Percentiles rank a stretch among this genome's conserved stretches.
These are phyloP conservation scores for Heterodera schachtii DNA, from an alignment of 1,140 invertebrate genomes.

Conservation along the genomic window DNA sequence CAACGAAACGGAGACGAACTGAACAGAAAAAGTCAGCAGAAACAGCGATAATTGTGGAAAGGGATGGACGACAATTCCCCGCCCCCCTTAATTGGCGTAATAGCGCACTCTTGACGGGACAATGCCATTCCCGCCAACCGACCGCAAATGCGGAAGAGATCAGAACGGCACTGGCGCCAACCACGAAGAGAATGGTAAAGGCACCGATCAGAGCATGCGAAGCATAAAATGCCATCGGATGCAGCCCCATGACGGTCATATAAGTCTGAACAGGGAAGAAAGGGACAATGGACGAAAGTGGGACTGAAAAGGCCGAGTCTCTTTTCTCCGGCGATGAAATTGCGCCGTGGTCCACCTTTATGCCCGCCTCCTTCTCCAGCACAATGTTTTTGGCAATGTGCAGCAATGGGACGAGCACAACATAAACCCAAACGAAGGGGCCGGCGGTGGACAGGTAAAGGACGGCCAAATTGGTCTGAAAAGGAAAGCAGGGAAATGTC, in stretches of 20 bases:
- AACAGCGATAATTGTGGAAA: too few species aligned
- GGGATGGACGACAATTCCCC: too few species aligned
- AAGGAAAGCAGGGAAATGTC: neutral
- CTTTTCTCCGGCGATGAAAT: constrained; percentile 8
- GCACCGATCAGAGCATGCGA: constrained; percentile 50
- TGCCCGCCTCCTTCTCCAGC: constrained; percentile 54
- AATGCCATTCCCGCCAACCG: too few species aligned
- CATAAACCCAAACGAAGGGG: constrained; percentile 42
- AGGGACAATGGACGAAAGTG: too few species aligned
- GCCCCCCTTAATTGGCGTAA: too few species aligned
- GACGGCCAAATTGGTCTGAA: constrained; percentile 7
- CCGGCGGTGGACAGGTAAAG: constrained; percentile 39
- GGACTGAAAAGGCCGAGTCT: neutral
- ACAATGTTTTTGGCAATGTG: constrained; percentile 55
- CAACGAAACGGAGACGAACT: constrained; percentile 16
- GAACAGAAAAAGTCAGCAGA: too few species aligned
- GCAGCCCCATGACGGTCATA: constrained; percentile 55
- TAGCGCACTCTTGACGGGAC: too few species aligned
- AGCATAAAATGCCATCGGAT: constrained; percentile 48
- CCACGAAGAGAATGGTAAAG: constrained; percentile 40
- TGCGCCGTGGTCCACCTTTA: constrained; percentile 40
- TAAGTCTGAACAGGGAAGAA: constrained; percentile 43
- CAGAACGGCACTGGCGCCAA: constrained; percentile 22
- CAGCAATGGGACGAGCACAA: constrained; percentile 39
- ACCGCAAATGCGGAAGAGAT: neutral